These are phyloP conservation scores for Borostomias antarcticus DNA, from an alignment of 2,797 vertebrate species.

Conservation along the genomic window DNA sequence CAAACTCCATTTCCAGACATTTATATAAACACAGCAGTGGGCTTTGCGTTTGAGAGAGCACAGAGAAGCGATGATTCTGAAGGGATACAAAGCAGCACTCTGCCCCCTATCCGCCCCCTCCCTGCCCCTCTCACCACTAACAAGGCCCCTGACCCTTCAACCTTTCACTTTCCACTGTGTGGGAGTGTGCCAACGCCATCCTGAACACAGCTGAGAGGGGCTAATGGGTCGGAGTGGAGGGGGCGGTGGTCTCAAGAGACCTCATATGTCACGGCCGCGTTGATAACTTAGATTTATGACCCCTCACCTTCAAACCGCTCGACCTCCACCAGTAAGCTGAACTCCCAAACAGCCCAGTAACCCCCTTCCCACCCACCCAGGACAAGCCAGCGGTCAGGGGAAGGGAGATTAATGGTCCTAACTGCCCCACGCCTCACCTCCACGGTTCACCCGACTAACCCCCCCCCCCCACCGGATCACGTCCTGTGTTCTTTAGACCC, in stretches of 20 bases:
- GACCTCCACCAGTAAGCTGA: constrained; percentile 7
- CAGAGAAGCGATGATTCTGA: too few relatives aligned
- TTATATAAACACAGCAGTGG: too few relatives aligned
- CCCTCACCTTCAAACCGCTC: background rate
- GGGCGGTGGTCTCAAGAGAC: constrained; percentile 19
- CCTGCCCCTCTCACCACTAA: constrained; percentile 12
- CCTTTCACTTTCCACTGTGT: constrained; percentile 25
- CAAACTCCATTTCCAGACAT: background rate
- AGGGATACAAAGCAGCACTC: background rate
- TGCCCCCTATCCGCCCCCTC: background rate
- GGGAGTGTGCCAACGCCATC: constrained; percentile 28
- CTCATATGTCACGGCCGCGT: constrained; percentile 43
- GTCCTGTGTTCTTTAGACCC: constrained; percentile 7
- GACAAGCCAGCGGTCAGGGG: too few relatives aligned
- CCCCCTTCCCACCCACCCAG: constrained; percentile 6
- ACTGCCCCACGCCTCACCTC: background rate
- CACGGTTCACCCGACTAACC: constrained; percentile 13
- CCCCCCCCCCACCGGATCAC: background rate
- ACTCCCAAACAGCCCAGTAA: constrained; percentile 10
- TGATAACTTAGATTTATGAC: constrained; percentile 48
- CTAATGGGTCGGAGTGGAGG: background rate
- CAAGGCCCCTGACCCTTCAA: constrained; percentile 34
- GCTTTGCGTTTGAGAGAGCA: too few relatives aligned
- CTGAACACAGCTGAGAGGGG: constrained; percentile 27
- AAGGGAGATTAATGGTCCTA: constrained; percentile 24